Conservation (phyloP, 2,888 invertebrate species). For the Stratiomys singularior region DNA sequence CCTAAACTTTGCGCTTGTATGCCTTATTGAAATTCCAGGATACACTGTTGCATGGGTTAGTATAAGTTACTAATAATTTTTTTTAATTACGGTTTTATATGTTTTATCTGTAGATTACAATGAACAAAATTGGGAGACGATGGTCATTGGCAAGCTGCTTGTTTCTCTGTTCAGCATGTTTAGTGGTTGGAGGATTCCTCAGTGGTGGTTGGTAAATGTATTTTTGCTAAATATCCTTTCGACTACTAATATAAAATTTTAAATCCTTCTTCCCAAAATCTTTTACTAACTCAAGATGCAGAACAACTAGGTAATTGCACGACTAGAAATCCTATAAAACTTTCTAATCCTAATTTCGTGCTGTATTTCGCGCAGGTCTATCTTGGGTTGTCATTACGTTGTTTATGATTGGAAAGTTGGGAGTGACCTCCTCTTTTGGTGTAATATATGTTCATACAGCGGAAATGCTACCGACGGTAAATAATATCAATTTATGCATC, state of each 20-base stretch:
- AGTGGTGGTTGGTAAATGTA: constrained; percentile 62
- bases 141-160: constrained; percentile 68
- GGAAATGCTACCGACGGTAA: constrained; percentile 65
- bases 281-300: constrained; percentile 8
- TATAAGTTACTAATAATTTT: background rate
- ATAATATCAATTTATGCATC: no score
- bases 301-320: background rate
- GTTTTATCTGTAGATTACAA: constrained; percentile 63
- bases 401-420: constrained; percentile 73
- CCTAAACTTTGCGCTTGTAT: constrained; percentile 73
- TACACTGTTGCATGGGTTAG: constrained; percentile 67
- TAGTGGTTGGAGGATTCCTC: constrained; percentile 69
- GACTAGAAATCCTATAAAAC: background rate
- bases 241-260: background rate
- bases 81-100: background rate
- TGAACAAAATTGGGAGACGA: constrained; percentile 68
- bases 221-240: background rate
- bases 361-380: constrained; percentile 60
- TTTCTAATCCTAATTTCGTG: background rate
- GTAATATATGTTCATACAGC: constrained; percentile 71
- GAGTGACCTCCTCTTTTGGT: constrained; percentile 73
- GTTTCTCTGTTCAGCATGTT: constrained; percentile 68
- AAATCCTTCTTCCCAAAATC: background rate
- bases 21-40: constrained; percentile 71
- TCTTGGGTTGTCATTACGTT: constrained; percentile 69